These are phyloP conservation scores for Gnathonemus echidnorhynchus DNA, from an alignment of 2,113 vertebrate genomes.

Conservation along the genomic window DNA sequence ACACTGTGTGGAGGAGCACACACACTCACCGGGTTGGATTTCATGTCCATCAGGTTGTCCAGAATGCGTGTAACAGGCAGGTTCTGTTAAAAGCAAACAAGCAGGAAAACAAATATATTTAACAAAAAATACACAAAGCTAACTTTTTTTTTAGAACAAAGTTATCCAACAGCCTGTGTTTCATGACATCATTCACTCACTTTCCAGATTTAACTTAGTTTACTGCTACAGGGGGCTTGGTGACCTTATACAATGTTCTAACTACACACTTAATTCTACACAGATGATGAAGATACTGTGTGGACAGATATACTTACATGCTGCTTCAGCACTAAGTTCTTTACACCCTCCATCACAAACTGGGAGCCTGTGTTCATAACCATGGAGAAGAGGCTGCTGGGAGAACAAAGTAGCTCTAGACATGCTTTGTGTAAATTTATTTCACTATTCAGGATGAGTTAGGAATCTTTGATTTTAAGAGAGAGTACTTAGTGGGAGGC, in stretches of 20 bases:
- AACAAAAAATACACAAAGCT: background rate
- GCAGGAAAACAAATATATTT: background rate
- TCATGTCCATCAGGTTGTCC: constrained; percentile 93
- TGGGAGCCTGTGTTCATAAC: constrained; percentile 98
- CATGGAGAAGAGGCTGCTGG: constrained; percentile 79
- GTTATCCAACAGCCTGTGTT: background rate
- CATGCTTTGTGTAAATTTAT: background rate
- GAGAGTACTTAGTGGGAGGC: background rate
- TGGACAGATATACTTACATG: constrained; percentile 69
- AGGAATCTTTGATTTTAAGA: background rate
- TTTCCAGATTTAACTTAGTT: background rate
- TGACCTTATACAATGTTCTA: background rate
- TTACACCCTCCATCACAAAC: constrained; percentile 98
- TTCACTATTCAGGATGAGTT: background rate
- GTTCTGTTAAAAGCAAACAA: constrained; percentile 63
- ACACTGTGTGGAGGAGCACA: background rate
- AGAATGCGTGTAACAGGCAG: constrained; percentile 84
- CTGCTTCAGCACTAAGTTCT: constrained; percentile 94
- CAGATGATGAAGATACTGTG: background rate
- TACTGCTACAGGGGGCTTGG: background rate
- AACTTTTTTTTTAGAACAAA: background rate
- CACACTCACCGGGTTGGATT: constrained; percentile 80
- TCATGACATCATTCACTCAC: background rate
- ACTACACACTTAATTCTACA: background rate
- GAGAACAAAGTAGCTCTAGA: constrained; percentile 24